Conservation (phyloP, 1,140 invertebrate genomes). For the Theocolax elegans region DNA sequence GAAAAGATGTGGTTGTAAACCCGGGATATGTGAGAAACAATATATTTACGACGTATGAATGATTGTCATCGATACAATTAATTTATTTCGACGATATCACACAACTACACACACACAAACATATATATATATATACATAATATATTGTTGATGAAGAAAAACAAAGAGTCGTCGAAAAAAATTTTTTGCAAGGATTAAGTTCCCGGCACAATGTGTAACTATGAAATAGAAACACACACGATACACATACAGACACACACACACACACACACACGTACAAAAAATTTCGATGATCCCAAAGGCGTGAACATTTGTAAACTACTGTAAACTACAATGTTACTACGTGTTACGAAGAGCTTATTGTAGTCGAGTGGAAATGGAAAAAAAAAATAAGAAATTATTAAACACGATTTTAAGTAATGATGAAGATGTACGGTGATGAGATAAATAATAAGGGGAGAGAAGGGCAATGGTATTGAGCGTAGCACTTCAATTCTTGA, state of each 20-base stretch:
- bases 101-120: too few species aligned
- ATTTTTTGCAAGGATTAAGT: conserved; percentile 50
- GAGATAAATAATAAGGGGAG: too few species aligned
- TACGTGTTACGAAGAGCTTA: conserved; percentile 70
- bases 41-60: too few species aligned
- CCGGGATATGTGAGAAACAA: conserved; percentile 37
- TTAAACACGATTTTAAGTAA: conserved; percentile 63
- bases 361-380: conserved; percentile 68
- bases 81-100: too few species aligned
- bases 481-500: conserved; percentile 65
- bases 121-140: too few species aligned
- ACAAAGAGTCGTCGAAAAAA: conserved; percentile 22
- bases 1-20: conserved; percentile 49
- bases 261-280: too few species aligned
- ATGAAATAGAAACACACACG: conserved; percentile 61
- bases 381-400: too few species aligned
- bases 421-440: conserved; percentile 51
- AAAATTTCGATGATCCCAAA: too few species aligned
- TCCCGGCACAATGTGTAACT: conserved; percentile 60
- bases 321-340: conserved; percentile 69
- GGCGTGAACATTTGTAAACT: conserved; percentile 65
- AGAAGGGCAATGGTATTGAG: conserved; percentile 51
- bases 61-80: too few species aligned
- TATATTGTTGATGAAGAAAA: conserved; percentile 42
- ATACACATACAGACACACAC: too few species aligned